phyloP scores from a whole-genome alignment of 2,888 invertebrate genomes.

The Antheraea yamamai region DNA sequence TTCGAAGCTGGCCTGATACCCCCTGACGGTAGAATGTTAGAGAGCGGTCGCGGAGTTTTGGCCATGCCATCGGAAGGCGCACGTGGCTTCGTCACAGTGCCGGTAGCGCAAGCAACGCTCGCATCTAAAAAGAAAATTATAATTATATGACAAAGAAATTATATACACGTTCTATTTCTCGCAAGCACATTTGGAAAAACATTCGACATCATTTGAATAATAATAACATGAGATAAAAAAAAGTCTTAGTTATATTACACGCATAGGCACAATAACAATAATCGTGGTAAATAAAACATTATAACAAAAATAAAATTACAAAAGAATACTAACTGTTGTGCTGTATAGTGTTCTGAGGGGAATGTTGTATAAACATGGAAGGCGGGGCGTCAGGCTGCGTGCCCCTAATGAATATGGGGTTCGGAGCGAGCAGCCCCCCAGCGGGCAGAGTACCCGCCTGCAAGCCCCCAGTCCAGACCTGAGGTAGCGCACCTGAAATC shows the following conservation, averaged over 20 bases:
- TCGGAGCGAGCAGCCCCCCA: slow-evolving; percentile 85
- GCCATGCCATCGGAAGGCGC: slow-evolving; percentile 64
- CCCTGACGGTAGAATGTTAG: slow-evolving; percentile 84
- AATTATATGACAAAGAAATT: not conserved
- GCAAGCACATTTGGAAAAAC: not conserved
- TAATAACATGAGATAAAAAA: no score
- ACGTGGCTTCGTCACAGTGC: slow-evolving; percentile 62
- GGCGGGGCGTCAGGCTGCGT: slow-evolving; percentile 86
- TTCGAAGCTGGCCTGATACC: slow-evolving; percentile 89
- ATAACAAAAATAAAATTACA: slow-evolving; percentile 16
- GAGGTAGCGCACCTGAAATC: slow-evolving; percentile 86
- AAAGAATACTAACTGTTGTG: slow-evolving; percentile 70
- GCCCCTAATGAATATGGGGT: slow-evolving; percentile 92
- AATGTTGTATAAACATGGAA: slow-evolving; percentile 92
- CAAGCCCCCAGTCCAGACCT: slow-evolving; percentile 89
- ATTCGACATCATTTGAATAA: not conserved
- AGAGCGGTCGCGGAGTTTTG: slow-evolving; percentile 73
- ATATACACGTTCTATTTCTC: not conserved
- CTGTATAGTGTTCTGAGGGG: slow-evolving; percentile 82
- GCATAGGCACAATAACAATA: not conserved
- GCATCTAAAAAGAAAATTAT: slow-evolving; percentile 44
- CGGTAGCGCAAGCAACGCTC: slow-evolving; percentile 67
- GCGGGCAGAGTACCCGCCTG: slow-evolving; percentile 85
- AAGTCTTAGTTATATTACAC: not conserved
- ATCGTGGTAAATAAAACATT: not conserved